Evolutionary conservation across 2,113 vertebrate genomes (phyloP).

Genomic region (Colossoma macropomum): DNA sequence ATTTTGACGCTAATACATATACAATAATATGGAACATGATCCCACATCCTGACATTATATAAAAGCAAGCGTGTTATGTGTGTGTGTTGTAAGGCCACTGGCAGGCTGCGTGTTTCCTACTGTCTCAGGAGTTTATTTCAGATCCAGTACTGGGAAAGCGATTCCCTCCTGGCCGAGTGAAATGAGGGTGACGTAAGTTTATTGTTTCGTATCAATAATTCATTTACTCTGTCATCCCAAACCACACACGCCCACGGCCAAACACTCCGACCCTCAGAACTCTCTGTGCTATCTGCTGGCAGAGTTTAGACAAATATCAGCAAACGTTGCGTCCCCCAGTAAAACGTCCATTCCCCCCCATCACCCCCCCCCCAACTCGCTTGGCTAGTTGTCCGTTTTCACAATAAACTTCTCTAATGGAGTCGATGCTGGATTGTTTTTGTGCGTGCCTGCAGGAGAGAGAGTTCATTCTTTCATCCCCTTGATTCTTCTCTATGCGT

Average conservation of each 20-base stretch:
- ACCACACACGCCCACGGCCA: constrained; percentile 47
- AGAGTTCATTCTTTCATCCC: not conserved
- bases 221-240: constrained; percentile 50
- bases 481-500: not conserved
- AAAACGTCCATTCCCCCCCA: constrained; percentile 15
- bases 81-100: constrained; percentile 39
- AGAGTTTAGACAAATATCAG: constrained; percentile 54
- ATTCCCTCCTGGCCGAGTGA: constrained; percentile 40
- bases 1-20: not conserved
- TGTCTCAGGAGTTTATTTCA: constrained; percentile 46
- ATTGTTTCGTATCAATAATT: constrained; percentile 60
- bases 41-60: not conserved
- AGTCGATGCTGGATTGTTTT: constrained; percentile 24
- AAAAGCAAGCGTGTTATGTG: not conserved
- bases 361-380: not conserved
- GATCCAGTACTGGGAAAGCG: constrained; percentile 46
- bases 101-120: constrained; percentile 46
- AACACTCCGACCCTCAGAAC: constrained; percentile 50
- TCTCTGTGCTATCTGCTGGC: constrained; percentile 57
- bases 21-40: not conserved
- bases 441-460: constrained; percentile 11
- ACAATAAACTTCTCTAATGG: constrained; percentile 49
- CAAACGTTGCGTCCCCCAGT: constrained; percentile 45
- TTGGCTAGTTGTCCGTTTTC: constrained; percentile 46
- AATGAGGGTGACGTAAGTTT: constrained; percentile 52